These are phyloP conservation scores for Netelia fuscicornis DNA, from an alignment of 2,888 invertebrate species.

Conservation along the genomic window DNA sequence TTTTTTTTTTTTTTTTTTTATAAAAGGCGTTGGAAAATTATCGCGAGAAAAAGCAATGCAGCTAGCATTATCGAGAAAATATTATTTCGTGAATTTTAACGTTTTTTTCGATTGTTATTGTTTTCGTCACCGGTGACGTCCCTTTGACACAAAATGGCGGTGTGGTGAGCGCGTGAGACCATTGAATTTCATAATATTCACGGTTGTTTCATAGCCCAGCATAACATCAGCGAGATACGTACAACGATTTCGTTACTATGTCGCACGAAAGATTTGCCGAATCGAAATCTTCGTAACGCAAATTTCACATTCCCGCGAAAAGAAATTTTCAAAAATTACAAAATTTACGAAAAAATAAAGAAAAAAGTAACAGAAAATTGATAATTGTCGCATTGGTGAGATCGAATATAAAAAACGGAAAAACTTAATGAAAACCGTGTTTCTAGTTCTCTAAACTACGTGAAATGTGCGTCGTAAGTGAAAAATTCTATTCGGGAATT, in stretches of 20 bases:
- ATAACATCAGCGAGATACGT: slow-evolving; percentile 42
- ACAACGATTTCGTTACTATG: slow-evolving; percentile 24
- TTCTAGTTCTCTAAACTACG: slow-evolving; percentile 60
- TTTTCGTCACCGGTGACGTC: neutral
- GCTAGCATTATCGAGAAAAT: neutral
- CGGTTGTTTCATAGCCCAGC: slow-evolving; percentile 50
- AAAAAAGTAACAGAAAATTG: neutral
- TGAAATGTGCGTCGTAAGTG: slow-evolving; percentile 65
- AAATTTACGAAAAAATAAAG: neutral
- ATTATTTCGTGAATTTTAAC: neutral
- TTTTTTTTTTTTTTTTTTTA: neutral
- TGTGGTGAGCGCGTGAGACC: slow-evolving; percentile 57
- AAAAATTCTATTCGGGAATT: slow-evolving; percentile 61
- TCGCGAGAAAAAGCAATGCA: neutral
- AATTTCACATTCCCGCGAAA: slow-evolving; percentile 59
- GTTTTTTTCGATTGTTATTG: neutral
- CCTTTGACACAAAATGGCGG: slow-evolving; percentile 42
- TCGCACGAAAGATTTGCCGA: slow-evolving; percentile 55
- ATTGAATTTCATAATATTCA: slow-evolving; percentile 67
- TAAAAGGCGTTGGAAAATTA: neutral
- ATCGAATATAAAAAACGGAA: neutral
- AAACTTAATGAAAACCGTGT: slow-evolving; percentile 39
- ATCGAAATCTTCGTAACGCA: slow-evolving; percentile 60
- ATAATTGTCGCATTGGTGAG: neutral
- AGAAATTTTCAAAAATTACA: slow-evolving; percentile 19